Base-by-base conservation (phyloP, 2,888 invertebrate genomes). In the Pardosa pseudoannulata region DNA sequence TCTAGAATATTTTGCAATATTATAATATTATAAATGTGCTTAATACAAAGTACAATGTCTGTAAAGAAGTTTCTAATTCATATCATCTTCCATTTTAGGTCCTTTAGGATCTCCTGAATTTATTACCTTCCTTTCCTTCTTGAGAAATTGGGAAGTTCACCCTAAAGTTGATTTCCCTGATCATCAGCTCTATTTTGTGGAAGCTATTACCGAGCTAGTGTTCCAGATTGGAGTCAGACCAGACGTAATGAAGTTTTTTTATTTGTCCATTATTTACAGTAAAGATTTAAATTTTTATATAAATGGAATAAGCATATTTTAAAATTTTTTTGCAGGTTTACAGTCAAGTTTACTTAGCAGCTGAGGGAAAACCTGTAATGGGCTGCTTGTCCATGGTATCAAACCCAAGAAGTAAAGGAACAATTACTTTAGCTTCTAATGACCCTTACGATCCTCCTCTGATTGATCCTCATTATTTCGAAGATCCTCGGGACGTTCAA, bases 381-480 rank as follows among this genome's bases (percentile, higher is more conserved):
- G 0, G 23, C 28, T 78, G 78, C 11, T 9, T 68, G 9, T 23
- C 65, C 9, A 32, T 29, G 36, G 5, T 56, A 0, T 5, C 56
- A 7, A 46, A 76, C 1, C 41, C 67, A 11, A 67, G 46, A 19
- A 76, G 75, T 46, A 31, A 31, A 67, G 75, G 75, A 76, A 67
- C 75, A 32, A 67, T 76, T 7, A 65, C 64, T 9, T 41, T 76
- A 13, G 16, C 41, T 0, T 76, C 75, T 1, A 46, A 23, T 0
- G 29, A 76, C 28, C 75, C 75, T 1, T 67, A 67, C n/a, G 67
- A 76, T 46, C 75, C 65, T n/a, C 75, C 75, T 0, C 0, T 76
- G 16, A 76, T 76, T n/a, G 75, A 76, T 46, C 75, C 75, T n/a
- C 65, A 76, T 11, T 76, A 67, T 31, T 67, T 82, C 1, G 39